Evolutionary conservation across 2,113 vertebrate genomes (phyloP).

Genomic region (Poecilia latipinna): DNA sequence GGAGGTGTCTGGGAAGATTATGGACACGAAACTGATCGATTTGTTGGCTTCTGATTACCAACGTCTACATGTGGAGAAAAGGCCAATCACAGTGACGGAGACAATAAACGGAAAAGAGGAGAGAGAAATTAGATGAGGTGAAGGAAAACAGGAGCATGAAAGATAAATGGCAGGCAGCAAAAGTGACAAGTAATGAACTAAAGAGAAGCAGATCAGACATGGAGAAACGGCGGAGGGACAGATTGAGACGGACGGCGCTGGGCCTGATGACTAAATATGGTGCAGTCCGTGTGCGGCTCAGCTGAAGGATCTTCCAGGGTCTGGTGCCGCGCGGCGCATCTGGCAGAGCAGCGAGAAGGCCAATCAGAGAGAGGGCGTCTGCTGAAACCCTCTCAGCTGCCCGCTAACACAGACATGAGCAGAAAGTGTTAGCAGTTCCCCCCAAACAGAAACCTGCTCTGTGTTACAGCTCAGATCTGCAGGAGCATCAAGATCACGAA

Average conservation of each 20-base stretch:
- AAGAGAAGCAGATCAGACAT: constrained; percentile 41
- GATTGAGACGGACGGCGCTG: constrained; percentile 57
- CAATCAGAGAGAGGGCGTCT: constrained; percentile 69
- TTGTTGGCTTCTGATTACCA: constrained; percentile 72
- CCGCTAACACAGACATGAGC: constrained; percentile 34
- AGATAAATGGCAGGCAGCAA: constrained; percentile 54
- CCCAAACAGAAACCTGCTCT: constrained; percentile 14
- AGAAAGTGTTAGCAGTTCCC: constrained; percentile 12
- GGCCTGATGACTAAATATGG: constrained; percentile 79
- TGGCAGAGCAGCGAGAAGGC: constrained; percentile 63
- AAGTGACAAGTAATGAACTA: constrained; percentile 55
- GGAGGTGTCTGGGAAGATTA: constrained; percentile 41
- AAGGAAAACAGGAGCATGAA: constrained; percentile 15
- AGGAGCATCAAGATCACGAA: no score
- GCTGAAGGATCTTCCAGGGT: constrained; percentile 61
- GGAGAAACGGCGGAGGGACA: constrained; percentile 42
- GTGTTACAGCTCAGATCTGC: constrained; percentile 17
- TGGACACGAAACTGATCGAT: constrained; percentile 57
- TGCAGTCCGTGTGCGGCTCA: constrained; percentile 47
- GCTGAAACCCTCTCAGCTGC: constrained; percentile 48
- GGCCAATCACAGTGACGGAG: not conserved
- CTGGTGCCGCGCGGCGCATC: constrained; percentile 65
- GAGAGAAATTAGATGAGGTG: not conserved
- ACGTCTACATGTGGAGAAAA: constrained; percentile 29
- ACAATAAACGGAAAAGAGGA: not conserved